Evolutionary conservation across 1,140 invertebrate genomes (phyloP), one percentile per base, ranked within the genome.

Genomic region (Mamestra configurata): DNA sequence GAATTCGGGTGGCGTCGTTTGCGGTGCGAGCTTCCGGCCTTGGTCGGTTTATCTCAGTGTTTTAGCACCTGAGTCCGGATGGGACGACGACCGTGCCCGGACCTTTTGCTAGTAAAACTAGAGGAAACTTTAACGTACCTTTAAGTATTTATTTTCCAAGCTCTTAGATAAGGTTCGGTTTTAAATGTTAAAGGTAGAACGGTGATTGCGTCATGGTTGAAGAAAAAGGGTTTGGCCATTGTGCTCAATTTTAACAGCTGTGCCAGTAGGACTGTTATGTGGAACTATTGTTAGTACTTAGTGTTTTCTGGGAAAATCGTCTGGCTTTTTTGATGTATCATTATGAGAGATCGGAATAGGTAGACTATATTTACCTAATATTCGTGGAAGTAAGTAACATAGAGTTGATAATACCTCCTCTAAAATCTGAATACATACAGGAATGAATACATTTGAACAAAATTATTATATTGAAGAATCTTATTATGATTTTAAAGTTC

Each of bases 51-150:
- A 80, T 84, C 80, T 76, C 49, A 71, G 51, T 84, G 80, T 82
- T 81, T 79, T 82, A 80, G 71, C 83, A 80, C 83, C 78, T 82
- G 76, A 70, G 22, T 75, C 83, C 73, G 73, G 73, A 76, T 64
- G 73, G 83, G 83, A 80, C 66, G 66, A 43, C 31, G 18, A 51
- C 78, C 43, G 11, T 57, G 49, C 57, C n/a, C 79, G 40, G 27
- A 20, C 51, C 61, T 75, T 72, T 66, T 24, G 15, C 46, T 55
- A 49, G 37, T 24, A 27, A 68, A 75, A 82, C 71, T 82, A 72
- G 24, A 59, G 72, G 64, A 77, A 83, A 83, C 75, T 82, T 82
- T 77, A 77, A 66, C 66, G 24, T 68, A 70, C 66, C 40, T 76
- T 37, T 35, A 31, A 27, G 40, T 76, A 76, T 76, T 76, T 76